Evolutionary conservation across 2,113 vertebrate species (phyloP), one percentile per base, ranked within the genome.

Genomic region (Epinephelus fuscoguttatus): DNA sequence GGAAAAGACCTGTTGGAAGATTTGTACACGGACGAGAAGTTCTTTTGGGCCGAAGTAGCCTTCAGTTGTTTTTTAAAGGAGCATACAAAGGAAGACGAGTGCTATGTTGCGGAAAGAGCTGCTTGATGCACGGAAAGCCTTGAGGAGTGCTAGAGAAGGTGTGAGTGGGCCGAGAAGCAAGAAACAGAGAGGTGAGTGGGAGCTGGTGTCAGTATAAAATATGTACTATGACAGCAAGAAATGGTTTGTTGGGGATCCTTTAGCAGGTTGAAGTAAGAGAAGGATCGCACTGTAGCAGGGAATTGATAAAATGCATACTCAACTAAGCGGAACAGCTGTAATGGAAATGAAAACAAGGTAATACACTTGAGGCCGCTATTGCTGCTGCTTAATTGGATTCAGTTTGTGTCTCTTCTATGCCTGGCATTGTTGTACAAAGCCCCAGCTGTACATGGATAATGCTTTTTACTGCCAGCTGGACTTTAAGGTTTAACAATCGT

Each of bases 131-230:
- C 88, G 90, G 19, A 94, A 79, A 67, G 91, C 91, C 81, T 75
- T 94, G 85, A 92, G 85, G 77, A 93, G 81, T 13, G 70, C 72
- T 2, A 69, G 81, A 30, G 90, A 88, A 69, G 80, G 82, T 4
- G 75, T 11, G 66, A 82, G 91, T 73, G 88, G 86, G 72, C 87
- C 79, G 30, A 91, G 70, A 13, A 92, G 86, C 57, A 93, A 84
- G 85, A 93, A 91, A 60, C 81, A 45, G 42, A 88, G 78, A 92
- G 93, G 94, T 95, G 88, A 94, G 94, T 89, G 60, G 83, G 71
- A 80, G 69, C 69, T 70, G 64, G 12, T 23, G 7, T 47, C 73
- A 56, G 64, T 27, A 60, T 33, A 50, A 66, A 80, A n/a, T 1
- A n/a, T 62, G 49, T 1, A 2, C 19, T 12, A 10, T 13, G 59